A percentile compares a stretch with the other conserved stretches of the same genome.
phyloP scores from a whole-genome alignment of 35 echinoderm and acorn worm species.

The Apostichopus japonicus region DNA sequence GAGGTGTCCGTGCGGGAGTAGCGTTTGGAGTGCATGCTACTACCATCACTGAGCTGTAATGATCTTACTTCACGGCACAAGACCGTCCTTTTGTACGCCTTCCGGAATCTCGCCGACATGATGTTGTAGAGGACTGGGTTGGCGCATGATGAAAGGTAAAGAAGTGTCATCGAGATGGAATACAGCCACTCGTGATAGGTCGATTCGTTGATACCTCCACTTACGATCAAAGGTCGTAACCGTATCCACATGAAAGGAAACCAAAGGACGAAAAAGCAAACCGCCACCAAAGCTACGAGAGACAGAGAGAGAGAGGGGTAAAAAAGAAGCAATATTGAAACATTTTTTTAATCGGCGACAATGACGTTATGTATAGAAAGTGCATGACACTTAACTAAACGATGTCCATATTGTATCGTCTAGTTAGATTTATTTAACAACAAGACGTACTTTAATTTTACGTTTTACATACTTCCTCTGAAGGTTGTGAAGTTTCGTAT shows the following conservation, averaged over 20 bases:
- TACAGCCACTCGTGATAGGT: constrained; percentile 65
- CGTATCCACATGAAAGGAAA: constrained; percentile 86
- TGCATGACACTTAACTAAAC: too few species aligned
- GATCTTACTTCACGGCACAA: constrained; percentile 86
- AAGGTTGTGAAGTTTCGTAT: too few species aligned
- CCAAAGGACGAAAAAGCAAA: constrained; percentile 87
- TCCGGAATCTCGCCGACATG: constrained; percentile 86
- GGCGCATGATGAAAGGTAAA: constrained; percentile 78
- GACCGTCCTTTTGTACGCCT: constrained; percentile 80
- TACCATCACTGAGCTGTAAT: constrained; percentile 9
- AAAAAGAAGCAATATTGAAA: too few species aligned
- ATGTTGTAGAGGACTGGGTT: constrained; percentile 94
- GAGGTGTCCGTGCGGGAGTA: constrained; percentile 21
- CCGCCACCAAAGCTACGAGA: constrained; percentile 70
- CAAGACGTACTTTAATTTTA: too few species aligned
- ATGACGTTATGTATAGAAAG: neutral
- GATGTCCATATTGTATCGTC: too few species aligned
- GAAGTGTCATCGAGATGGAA: constrained; percentile 67
- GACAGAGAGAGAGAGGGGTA: neutral
- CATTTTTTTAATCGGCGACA: too few species aligned
- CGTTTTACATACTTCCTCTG: too few species aligned
- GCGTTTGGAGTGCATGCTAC: constrained; percentile 30
- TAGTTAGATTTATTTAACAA: too few species aligned
- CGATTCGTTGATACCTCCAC: neutral
- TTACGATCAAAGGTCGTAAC: constrained; percentile 47